Percentiles rank a stretch among this genome's conserved stretches.
phyloP scores from a whole-genome alignment of 2,113 vertebrate genomes.

The Regulus satrapa region DNA sequence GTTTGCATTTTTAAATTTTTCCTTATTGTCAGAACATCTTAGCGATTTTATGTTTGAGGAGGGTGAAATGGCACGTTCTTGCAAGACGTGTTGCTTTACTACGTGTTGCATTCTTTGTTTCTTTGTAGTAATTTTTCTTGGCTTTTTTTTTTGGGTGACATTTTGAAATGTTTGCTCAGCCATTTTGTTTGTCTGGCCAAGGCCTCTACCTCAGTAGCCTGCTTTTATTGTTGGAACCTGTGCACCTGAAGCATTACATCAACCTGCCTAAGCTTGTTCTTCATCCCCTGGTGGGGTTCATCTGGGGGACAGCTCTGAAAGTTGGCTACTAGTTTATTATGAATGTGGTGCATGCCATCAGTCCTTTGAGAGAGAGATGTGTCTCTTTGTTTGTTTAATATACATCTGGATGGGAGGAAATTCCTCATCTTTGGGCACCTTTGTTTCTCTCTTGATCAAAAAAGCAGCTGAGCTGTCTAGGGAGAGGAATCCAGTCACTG shows the following conservation, averaged over 20 bases:
- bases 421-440: background rate
- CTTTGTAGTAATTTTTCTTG: background rate
- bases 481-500: background rate
- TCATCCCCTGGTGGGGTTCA: background rate
- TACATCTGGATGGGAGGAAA: background rate
- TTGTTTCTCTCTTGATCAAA: background rate
- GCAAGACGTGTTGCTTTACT: background rate
- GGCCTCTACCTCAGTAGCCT: background rate
- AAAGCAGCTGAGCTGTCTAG: background rate
- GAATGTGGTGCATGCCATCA: accelerated
- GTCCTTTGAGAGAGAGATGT: background rate
- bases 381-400: background rate
- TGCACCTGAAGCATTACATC: background rate
- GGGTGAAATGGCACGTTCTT: background rate
- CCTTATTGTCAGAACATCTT: background rate
- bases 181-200: background rate
- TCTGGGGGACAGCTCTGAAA: background rate
- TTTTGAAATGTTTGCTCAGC: background rate
- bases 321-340: background rate
- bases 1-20: background rate
- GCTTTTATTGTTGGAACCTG: background rate
- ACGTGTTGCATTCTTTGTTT: background rate
- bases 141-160: background rate
- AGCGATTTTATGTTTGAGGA: background rate
- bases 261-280: background rate